Percentiles rank a stretch among this genome's conserved stretches.
These are phyloP conservation scores for Pantherophis vulpinus DNA, from an alignment of 2,797 vertebrate species.

Conservation along the genomic window DNA sequence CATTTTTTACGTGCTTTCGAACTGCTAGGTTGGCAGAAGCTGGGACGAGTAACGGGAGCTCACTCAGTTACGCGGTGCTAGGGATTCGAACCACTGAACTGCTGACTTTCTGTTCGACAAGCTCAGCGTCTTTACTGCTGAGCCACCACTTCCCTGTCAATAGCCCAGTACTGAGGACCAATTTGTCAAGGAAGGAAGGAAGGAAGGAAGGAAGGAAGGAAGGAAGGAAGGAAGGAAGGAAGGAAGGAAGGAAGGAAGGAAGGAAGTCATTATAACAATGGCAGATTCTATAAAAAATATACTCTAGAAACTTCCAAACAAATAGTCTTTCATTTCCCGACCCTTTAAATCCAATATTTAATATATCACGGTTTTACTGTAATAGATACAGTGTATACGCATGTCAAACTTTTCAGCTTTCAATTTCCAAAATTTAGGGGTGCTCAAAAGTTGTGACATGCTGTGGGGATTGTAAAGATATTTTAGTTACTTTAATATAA, in stretches of 20 bases:
- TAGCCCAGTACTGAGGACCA: neutral
- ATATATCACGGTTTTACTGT: neutral
- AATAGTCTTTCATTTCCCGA: neutral
- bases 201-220: neutral
- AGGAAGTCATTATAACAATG: neutral
- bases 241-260: neutral
- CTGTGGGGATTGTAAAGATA: neutral
- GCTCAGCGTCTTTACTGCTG: no score
- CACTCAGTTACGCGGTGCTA: no score
- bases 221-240: neutral
- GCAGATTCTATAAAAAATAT: neutral
- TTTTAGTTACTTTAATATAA: neutral
- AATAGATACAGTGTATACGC: neutral
- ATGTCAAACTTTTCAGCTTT: neutral
- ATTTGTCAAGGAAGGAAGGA: neutral
- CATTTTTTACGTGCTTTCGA: no score
- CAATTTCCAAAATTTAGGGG: neutral
- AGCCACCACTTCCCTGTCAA: no score
- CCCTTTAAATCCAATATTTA: neutral
- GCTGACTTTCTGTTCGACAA: no score
- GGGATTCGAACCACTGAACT: no score
- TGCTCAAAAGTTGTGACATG: neutral
- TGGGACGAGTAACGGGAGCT: no score
- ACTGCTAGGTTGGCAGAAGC: no score
- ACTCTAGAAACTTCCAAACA: neutral